Evolutionary conservation across 2,888 invertebrate species (phyloP).

Genomic region (Cremastinae sp.): DNA sequence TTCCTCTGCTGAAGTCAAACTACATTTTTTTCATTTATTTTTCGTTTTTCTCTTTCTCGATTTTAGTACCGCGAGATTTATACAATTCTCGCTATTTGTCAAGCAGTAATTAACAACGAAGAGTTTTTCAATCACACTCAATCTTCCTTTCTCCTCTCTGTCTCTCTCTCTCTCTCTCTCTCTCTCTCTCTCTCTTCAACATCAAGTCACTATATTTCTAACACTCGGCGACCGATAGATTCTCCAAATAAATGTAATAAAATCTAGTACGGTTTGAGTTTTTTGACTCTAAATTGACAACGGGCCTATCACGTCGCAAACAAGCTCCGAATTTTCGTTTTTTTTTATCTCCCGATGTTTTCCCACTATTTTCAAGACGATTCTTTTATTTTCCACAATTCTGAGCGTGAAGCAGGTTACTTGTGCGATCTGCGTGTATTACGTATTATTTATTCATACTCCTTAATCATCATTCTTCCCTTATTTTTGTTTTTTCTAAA

Average conservation of each 20-base stretch:
- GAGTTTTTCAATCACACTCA: not conserved
- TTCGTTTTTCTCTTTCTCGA: conserved; percentile 25
- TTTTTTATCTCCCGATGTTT: conserved; percentile 26
- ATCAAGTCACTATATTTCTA: not conserved
- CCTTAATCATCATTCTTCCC: conserved; percentile 37
- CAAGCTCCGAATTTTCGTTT: conserved; percentile 38
- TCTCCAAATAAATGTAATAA: conserved; percentile 42
- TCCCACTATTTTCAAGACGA: not conserved
- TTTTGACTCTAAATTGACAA: conserved; percentile 51
- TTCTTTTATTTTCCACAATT: conserved; percentile 36
- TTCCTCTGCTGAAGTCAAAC: conserved; percentile 17
- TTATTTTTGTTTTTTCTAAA: conserved; percentile 46
- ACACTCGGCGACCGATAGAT: conserved; percentile 31
- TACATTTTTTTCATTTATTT: conserved; percentile 7
- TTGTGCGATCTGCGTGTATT: conserved; percentile 61
- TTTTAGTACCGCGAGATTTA: conserved; percentile 43
- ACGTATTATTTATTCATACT: conserved; percentile 17
- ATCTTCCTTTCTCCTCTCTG: not conserved
- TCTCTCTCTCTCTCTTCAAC: conserved; percentile 23
- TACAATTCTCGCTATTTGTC: conserved; percentile 23
- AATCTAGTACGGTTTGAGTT: conserved; percentile 54
- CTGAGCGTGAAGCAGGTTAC: conserved; percentile 59
- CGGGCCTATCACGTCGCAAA: conserved; percentile 37
- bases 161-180: not conserved
- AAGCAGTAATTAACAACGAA: conserved; percentile 26